Percentiles rank a stretch among this genome's conserved stretches.
These are phyloP conservation scores for Tonatia bakeri DNA, from an alignment of 2,113 vertebrate species.

Conservation along the genomic window DNA sequence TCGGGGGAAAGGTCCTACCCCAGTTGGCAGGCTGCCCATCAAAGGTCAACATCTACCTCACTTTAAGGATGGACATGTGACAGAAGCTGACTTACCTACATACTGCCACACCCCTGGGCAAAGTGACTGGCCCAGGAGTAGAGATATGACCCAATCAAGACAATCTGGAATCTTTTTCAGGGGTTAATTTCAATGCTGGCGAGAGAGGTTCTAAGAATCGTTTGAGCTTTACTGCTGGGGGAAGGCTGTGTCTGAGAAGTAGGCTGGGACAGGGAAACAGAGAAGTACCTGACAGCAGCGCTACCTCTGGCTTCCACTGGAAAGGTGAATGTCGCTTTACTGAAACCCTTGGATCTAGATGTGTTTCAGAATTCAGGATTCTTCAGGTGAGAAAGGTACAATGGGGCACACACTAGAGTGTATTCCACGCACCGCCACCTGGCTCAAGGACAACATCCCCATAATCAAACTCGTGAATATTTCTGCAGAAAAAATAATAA, in stretches of 20 bases:
- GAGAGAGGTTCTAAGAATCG: neutral
- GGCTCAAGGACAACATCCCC: neutral
- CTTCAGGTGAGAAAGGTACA: neutral
- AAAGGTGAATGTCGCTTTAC: neutral
- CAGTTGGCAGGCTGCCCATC: neutral
- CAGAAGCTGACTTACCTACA: neutral
- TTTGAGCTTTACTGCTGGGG: neutral
- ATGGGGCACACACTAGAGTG: neutral
- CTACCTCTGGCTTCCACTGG: neutral
- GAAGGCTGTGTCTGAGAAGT: neutral
- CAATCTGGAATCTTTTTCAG: neutral
- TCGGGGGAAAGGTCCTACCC: neutral
- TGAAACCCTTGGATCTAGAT: neutral
- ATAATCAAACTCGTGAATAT: neutral
- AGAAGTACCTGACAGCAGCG: neutral
- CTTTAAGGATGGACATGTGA: neutral
- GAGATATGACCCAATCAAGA: neutral
- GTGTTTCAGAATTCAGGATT: neutral
- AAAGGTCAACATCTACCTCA: neutral
- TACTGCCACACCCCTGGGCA: neutral
- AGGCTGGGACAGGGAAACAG: neutral
- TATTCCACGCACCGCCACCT: neutral
- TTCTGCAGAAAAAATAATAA: neutral
- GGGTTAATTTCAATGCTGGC: neutral
- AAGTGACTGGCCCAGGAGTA: neutral